Conservation (phyloP, 2,113 vertebrate genomes). For the Okapia johnstoni region DNA sequence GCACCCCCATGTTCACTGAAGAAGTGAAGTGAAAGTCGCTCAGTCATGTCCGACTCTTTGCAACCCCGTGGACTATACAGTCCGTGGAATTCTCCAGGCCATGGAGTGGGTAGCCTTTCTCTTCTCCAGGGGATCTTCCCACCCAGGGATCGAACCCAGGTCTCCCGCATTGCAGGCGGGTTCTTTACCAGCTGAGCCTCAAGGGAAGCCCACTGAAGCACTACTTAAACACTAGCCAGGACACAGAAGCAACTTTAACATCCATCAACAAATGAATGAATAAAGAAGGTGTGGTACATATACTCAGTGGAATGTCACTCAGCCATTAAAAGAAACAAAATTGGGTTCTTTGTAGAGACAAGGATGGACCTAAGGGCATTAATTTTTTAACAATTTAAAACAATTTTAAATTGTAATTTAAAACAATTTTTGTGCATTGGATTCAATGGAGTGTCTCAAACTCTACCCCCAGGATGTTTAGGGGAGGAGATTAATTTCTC, state of each 20-base stretch:
- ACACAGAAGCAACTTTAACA: background rate
- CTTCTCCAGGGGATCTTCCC: background rate
- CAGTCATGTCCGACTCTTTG: background rate
- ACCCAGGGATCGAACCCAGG: background rate
- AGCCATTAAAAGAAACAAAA: background rate
- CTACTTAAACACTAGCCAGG: background rate
- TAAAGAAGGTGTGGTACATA: background rate
- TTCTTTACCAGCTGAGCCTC: background rate
- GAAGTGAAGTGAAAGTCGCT: background rate
- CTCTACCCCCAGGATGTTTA: background rate
- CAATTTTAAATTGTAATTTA: background rate
- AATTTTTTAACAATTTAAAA: background rate
- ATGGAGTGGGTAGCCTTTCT: background rate
- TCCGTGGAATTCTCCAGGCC: background rate
- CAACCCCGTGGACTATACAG: background rate
- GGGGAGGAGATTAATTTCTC: background rate
- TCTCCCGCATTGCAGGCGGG: accelerated
- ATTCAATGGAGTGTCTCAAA: background rate
- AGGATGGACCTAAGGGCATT: background rate
- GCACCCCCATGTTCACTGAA: background rate
- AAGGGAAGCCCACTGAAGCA: background rate
- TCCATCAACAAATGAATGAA: background rate
- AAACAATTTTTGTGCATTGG: background rate
- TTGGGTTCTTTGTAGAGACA: background rate
- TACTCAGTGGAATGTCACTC: background rate